Conservation (phyloP, 2,797 vertebrate genomes). For the Micropoecilia bifurca region DNA sequence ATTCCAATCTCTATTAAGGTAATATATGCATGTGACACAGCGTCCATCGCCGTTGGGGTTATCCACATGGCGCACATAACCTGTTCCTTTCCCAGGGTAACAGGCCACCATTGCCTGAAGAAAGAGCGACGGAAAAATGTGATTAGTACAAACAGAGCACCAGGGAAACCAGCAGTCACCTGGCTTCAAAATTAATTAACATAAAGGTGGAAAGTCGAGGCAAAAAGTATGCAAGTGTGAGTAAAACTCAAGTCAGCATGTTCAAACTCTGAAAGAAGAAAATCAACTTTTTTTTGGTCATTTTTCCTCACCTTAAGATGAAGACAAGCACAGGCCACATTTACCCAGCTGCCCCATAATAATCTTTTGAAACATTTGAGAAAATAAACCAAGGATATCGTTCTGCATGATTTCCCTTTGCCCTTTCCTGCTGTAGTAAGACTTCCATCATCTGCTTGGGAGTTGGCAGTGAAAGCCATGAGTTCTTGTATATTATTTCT, state of each 20-base stretch:
- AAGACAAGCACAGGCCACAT: conserved; percentile 3
- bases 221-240: not conserved
- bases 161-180: conserved; percentile 7
- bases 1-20: conserved; percentile 97
- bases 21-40: conserved; percentile 98
- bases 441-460: conserved; percentile 59
- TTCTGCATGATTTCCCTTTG: conserved; percentile 58
- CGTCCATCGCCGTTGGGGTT: conserved; percentile 95
- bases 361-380: conserved; percentile 51
- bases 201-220: not conserved
- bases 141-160: conserved; percentile 45
- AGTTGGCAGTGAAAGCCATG: conserved; percentile 66
- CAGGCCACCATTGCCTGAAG: conserved; percentile 95
- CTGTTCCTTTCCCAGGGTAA: conserved; percentile 94
- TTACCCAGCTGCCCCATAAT: conserved; percentile 49
- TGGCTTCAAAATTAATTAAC: not conserved
- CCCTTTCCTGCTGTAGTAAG: conserved; percentile 66
- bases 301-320: conserved; percentile 41
- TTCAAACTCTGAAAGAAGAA: not conserved
- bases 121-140: conserved; percentile 28
- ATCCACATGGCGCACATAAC: conserved; percentile 95
- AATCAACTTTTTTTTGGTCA: not conserved
- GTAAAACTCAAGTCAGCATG: not conserved
- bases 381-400: conserved; percentile 71
- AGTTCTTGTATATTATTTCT: conserved; percentile 66